phyloP scores from a whole-genome alignment of 2,113 vertebrate species.

The Oxygymnocypris stewartii region DNA sequence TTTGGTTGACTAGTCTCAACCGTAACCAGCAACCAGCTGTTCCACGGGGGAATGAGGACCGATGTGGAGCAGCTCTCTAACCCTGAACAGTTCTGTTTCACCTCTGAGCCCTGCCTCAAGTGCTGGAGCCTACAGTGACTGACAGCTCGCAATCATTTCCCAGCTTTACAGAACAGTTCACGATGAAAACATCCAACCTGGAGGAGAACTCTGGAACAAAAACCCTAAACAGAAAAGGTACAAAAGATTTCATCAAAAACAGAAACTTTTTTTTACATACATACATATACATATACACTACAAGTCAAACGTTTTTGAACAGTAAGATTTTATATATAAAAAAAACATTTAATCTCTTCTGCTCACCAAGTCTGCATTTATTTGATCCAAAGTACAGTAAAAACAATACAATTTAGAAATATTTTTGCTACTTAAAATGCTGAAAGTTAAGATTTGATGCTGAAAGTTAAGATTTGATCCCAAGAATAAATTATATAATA shows the following conservation, averaged over 20 bases:
- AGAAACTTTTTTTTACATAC: background rate
- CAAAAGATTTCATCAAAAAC: background rate
- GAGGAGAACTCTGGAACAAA: slow-evolving; percentile 84
- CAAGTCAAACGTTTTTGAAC: no score
- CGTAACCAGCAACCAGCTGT: slow-evolving; percentile 83
- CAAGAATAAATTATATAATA: background rate
- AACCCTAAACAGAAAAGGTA: slow-evolving; percentile 70
- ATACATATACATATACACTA: no score
- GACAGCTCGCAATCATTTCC: slow-evolving; percentile 70
- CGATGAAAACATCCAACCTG: slow-evolving; percentile 77
- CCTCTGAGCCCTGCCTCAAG: slow-evolving; percentile 73
- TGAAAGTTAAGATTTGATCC: no score
- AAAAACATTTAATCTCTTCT: no score
- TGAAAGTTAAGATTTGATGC: no score
- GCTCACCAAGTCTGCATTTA: no score
- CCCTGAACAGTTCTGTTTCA: slow-evolving; percentile 75
- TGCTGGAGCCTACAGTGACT: slow-evolving; percentile 79
- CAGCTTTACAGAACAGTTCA: slow-evolving; percentile 66
- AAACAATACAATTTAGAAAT: no score
- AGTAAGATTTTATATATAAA: no score
- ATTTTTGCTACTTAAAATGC: no score
- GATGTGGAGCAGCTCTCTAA: slow-evolving; percentile 69
- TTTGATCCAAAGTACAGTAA: no score
- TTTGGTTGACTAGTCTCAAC: slow-evolving; percentile 75
- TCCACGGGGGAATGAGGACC: slow-evolving; percentile 84